Evolutionary conservation across 1,140 invertebrate species (phyloP).

Genomic region (Temnothorax curvispinosus): DNA sequence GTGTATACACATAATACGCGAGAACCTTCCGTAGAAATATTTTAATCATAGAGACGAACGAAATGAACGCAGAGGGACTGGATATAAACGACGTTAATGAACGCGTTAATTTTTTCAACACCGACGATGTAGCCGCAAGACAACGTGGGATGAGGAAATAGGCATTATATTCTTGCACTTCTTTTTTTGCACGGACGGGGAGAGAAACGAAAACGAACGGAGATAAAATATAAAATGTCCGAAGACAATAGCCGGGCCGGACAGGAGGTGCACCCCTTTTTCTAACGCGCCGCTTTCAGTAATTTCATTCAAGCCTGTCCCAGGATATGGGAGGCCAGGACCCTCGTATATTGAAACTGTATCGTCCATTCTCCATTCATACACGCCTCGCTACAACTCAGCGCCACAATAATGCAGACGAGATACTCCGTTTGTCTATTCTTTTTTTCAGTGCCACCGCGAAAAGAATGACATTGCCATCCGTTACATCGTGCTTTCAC

Average conservation of each 20-base stretch:
- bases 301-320: slow-evolving; percentile 53
- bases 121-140: neutral
- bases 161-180: slow-evolving; percentile 19
- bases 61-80: neutral
- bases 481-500: slow-evolving; percentile 1
- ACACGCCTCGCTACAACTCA: slow-evolving; percentile 32
- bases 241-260: slow-evolving; percentile 28
- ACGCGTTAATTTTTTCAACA: slow-evolving; percentile 25
- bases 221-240: slow-evolving; percentile 45
- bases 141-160: neutral
- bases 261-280: neutral
- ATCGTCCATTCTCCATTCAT: slow-evolving; percentile 49
- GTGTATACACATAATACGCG: neutral
- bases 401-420: slow-evolving; percentile 42
- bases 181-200: slow-evolving; percentile 8
- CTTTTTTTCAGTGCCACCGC: slow-evolving; percentile 1
- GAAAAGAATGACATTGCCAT: slow-evolving; percentile 19
- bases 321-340: slow-evolving; percentile 49
- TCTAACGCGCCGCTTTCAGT: slow-evolving; percentile 53
- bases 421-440: neutral
- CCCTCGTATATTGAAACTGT: slow-evolving; percentile 51
- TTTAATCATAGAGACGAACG: slow-evolving; percentile 4
- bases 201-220: slow-evolving; percentile 40
- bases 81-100: slow-evolving; percentile 39
- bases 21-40: neutral